Evolutionary conservation across 1,140 invertebrate species (phyloP).

Genomic region (Drosophila gunungcola): DNA sequence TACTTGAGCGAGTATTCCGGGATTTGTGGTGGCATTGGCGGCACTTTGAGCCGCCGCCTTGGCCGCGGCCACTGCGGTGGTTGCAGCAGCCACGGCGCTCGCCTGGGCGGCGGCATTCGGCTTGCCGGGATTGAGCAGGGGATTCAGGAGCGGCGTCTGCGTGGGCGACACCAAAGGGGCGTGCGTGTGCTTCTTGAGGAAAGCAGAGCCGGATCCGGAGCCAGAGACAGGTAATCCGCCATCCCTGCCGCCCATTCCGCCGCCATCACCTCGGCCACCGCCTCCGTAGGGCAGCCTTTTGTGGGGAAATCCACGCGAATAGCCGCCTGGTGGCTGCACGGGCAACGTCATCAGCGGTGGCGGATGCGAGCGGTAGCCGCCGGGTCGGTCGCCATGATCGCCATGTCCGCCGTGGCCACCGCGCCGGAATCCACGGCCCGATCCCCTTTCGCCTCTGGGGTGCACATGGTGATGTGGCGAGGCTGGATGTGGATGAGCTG

Average conservation of each 20-base stretch:
- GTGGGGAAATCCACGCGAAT: slow-evolving; percentile 71
- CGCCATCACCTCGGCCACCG: slow-evolving; percentile 36
- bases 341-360: slow-evolving; percentile 78
- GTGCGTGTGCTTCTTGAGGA: slow-evolving; percentile 63
- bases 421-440: slow-evolving; percentile 67
- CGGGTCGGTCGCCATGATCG: slow-evolving; percentile 55
- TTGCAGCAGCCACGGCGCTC: slow-evolving; percentile 73
- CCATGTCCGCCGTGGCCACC: slow-evolving; percentile 59
- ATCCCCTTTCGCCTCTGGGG: slow-evolving; percentile 59
- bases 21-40: slow-evolving; percentile 79
- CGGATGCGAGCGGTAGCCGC: slow-evolving; percentile 72
- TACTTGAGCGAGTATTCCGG: slow-evolving; percentile 73
- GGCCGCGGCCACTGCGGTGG: slow-evolving; percentile 78
- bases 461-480: slow-evolving; percentile 72
- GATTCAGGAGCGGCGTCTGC: slow-evolving; percentile 33
- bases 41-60: slow-evolving; percentile 80
- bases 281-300: slow-evolving; percentile 73
- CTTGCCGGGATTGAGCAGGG: slow-evolving; percentile 19
- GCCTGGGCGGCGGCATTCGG: slow-evolving; percentile 71
- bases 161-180: slow-evolving; percentile 23
- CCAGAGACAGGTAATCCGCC: slow-evolving; percentile 12
- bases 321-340: slow-evolving; percentile 73
- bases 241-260: slow-evolving; percentile 8
- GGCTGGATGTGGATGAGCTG: slow-evolving; percentile 29
- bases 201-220: neutral